phyloP scores from a whole-genome alignment of 2,888 invertebrate genomes.

The Drosophila recens region DNA sequence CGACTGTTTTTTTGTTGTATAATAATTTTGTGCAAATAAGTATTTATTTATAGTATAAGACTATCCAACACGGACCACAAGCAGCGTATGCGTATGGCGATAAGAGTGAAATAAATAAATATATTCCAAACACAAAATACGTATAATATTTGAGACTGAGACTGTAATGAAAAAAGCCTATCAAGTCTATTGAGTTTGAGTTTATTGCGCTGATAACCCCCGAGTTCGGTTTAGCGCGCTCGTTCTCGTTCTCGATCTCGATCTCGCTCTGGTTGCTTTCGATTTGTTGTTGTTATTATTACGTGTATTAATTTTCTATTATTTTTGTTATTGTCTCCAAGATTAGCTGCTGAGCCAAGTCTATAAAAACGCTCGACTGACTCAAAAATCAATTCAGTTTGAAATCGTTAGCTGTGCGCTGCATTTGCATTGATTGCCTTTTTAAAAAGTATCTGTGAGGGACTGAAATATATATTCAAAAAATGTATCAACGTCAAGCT shows the following conservation, averaged over 20 bases:
- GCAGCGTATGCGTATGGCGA: conserved; percentile 27
- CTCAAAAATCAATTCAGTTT: conserved; percentile 65
- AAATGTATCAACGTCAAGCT: conserved; percentile 81
- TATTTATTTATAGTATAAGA: neutral
- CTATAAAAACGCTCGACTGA: conserved; percentile 76
- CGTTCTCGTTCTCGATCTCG: conserved; percentile 54
- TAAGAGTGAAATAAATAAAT: conserved; percentile 19
- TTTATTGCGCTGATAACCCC: conserved; percentile 49
- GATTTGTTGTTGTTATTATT: conserved; percentile 37
- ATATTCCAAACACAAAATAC: neutral
- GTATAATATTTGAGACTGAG: neutral
- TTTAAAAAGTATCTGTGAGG: conserved; percentile 9
- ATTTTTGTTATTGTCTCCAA: conserved; percentile 48
- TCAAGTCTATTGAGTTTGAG: conserved; percentile 17
- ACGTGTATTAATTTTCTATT: conserved; percentile 31
- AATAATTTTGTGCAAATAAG: conserved; percentile 26
- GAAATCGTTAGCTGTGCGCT: conserved; percentile 49
- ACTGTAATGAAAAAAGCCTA: conserved; percentile 12
- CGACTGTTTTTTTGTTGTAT: neutral
- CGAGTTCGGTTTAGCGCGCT: conserved; percentile 12
- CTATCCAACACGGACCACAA: conserved; percentile 47
- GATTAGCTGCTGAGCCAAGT: conserved; percentile 60
- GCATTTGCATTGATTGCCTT: conserved; percentile 26
- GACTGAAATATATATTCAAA: conserved; percentile 14
- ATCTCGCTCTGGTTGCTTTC: conserved; percentile 44